Base-by-base conservation (phyloP, 2,797 vertebrate genomes). In the Lepilemur ruficaudatus region DNA sequence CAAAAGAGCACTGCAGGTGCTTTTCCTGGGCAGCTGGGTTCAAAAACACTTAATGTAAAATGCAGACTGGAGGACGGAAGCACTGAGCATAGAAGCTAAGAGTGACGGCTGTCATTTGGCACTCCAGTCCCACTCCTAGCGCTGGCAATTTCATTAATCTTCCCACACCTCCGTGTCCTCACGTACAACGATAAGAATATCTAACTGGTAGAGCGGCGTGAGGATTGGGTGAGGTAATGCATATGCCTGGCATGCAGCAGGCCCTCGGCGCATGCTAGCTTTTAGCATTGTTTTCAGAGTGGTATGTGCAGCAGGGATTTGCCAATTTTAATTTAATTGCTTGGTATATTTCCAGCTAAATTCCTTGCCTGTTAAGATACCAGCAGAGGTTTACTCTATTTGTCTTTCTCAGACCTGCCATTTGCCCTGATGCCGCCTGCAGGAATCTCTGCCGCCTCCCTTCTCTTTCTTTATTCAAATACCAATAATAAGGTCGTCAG, bases 251-350 rank as follows among this genome's bases (percentile, higher is more conserved):
- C n/a, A 4, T 2, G 14, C 0, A 48, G 67, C 59, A 22, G 59
- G 93, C 46, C 57, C 11, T 6, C 15, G 0, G 0, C 20, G 8
- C 28, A 8, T 0, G 59, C 79, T 20, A 6, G 48, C 61, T 48
- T 35, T 48, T 4, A 4, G 30, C 5, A 7, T 9, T 43, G 65
- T 72, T 84, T 82, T 69, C 7, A 15, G 48, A 38, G 28, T 5
- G 28, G 50, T 7, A 15, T 14, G 5, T 13, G 13, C 5, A 12
- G 63, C 5, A 0, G 46, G 65, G 41, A 55, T 93, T 61, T 78
- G 70, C 79, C 93, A n/a, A 15, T 89, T 95, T 92, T 46, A 35
- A 94, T 87, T 23, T 76, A 65, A 80, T 93, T 70, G 32, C 57
- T 35, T 25, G 3, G 55, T 87, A 0, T 32, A 38, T 52, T 95